A percentile compares a stretch with the other conserved stretches of the same genome.
phyloP scores from a whole-genome alignment of 2,113 vertebrate genomes.

The Myiopsitta monachus region DNA sequence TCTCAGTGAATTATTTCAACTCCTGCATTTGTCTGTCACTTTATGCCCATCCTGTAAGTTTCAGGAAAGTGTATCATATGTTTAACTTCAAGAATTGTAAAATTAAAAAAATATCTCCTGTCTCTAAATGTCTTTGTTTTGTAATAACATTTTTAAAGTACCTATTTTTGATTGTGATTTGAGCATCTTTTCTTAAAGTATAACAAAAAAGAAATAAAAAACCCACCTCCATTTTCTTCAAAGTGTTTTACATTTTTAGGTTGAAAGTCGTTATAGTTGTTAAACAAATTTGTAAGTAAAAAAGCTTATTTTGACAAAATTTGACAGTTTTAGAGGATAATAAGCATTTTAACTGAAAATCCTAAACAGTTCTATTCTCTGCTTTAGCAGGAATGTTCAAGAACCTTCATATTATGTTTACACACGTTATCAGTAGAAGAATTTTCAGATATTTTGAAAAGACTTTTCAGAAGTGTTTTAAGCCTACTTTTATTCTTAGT shows the following conservation, averaged over 20 bases:
- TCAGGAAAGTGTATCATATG: neutral
- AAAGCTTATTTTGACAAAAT: neutral
- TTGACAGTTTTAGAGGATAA: neutral
- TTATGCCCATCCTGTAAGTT: neutral
- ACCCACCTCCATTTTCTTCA: neutral
- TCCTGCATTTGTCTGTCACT: neutral
- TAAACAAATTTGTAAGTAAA: neutral
- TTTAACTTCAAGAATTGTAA: neutral
- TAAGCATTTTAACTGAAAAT: neutral
- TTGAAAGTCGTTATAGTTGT: neutral
- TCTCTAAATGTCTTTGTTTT: neutral
- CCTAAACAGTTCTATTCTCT: neutral
- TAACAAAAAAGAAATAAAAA: rapidly evolving
- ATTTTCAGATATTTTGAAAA: neutral
- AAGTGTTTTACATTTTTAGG: neutral
- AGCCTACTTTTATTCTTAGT: neutral
- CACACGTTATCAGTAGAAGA: neutral
- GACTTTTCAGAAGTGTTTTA: neutral
- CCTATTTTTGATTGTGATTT: neutral
- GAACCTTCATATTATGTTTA: neutral
- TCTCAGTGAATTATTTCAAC: neutral
- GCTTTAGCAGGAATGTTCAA: neutral
- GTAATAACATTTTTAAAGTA: neutral
- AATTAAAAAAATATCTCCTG: neutral
- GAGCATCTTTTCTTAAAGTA: neutral